A percentile compares a stretch with the other conserved stretches of the same genome.
phyloP scores from a whole-genome alignment of 2,888 invertebrate species.

The Loripinus fragilis region DNA sequence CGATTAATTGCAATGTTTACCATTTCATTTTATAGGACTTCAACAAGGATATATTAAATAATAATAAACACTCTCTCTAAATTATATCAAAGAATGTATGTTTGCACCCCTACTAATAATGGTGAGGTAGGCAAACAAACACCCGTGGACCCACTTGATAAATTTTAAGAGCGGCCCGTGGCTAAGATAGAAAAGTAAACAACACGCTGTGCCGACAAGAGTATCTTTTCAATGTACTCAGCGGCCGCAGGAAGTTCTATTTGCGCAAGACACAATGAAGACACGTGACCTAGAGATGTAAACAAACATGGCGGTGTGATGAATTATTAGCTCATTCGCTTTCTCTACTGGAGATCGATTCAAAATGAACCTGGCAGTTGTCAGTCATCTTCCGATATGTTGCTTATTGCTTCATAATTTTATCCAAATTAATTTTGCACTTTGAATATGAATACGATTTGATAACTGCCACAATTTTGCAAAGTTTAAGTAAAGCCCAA shows the following conservation, averaged over 20 bases:
- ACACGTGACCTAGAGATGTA: background rate
- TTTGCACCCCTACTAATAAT: background rate
- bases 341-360: background rate
- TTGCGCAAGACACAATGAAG: constrained; percentile 15
- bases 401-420: no score
- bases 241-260: constrained; percentile 8
- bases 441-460: no score
- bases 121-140: background rate
- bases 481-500: no score
- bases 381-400: no score
- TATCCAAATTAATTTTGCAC: no score
- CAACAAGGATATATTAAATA: background rate
- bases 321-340: background rate
- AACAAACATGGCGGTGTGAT: background rate
- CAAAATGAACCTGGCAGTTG: background rate
- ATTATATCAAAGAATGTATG: background rate
- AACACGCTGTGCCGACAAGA: background rate
- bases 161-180: constrained; percentile 7
- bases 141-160: background rate
- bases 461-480: no score
- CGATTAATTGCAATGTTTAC: background rate
- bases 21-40: background rate
- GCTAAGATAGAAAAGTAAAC: background rate
- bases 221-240: constrained; percentile 9
- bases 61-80: background rate